phyloP scores from a whole-genome alignment of 1,140 invertebrate species.

The Chrysoperla carnea region DNA sequence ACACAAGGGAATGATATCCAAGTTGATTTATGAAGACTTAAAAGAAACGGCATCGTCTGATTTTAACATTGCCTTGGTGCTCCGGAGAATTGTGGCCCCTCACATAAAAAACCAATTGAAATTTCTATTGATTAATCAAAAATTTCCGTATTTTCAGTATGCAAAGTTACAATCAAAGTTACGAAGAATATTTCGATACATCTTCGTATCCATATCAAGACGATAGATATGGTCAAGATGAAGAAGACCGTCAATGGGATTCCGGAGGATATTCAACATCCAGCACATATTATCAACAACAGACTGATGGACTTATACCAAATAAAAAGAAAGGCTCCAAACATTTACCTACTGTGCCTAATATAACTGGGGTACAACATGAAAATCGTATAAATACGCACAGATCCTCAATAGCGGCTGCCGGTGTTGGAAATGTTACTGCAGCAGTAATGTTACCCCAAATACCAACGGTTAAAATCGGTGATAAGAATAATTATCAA shows the following conservation, averaged over 20 bases:
- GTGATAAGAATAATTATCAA: neutral
- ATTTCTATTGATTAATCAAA: too few species aligned
- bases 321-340: conserved; percentile 16
- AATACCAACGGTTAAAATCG: conserved; percentile 12
- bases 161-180: conserved; percentile 13
- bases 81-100: too few species aligned
- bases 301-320: conserved; percentile 12
- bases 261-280: conserved; percentile 30
- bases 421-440: conserved; percentile 11
- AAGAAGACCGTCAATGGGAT: conserved; percentile 50
- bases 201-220: conserved; percentile 29
- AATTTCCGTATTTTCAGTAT: too few species aligned
- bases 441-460: conserved; percentile 17
- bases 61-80: too few species aligned
- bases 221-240: conserved; percentile 38
- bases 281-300: neutral
- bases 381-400: conserved; percentile 22
- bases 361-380: conserved; percentile 10
- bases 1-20: too few species aligned
- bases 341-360: conserved; percentile 20
- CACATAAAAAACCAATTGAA: too few species aligned
- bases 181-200: conserved; percentile 35
- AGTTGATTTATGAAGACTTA: too few species aligned
- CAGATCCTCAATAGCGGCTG: conserved; percentile 22
- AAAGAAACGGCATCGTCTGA: too few species aligned